Evolutionary conservation across 2,113 vertebrate species (phyloP).

Genomic region (Heterocephalus glaber): DNA sequence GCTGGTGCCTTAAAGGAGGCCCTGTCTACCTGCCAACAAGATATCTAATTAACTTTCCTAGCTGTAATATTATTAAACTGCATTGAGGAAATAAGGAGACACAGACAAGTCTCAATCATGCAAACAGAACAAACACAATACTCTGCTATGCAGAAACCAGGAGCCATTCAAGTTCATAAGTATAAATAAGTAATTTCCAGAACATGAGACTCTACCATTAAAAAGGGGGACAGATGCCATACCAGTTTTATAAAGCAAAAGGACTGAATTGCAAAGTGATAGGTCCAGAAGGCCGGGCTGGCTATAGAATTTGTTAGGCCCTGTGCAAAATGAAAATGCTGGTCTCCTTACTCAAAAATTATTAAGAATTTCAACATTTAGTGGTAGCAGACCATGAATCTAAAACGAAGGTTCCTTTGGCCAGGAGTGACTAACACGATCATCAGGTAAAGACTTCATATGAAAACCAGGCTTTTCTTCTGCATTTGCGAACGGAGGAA

Average conservation of each 20-base stretch:
- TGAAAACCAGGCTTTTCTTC: constrained; percentile 4
- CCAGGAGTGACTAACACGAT: background rate
- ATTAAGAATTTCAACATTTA: background rate
- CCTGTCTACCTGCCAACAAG: no score
- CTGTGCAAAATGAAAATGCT: background rate
- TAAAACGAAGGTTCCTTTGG: background rate
- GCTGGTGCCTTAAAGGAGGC: no score
- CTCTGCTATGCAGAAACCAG: background rate
- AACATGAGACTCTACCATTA: background rate
- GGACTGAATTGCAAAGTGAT: background rate
- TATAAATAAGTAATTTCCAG: background rate
- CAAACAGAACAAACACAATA: background rate
- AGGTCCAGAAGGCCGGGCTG: no score
- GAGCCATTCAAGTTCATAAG: background rate
- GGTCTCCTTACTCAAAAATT: background rate
- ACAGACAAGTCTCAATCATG: background rate
- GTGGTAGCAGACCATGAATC: background rate
- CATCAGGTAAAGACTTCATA: background rate
- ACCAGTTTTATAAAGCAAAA: background rate
- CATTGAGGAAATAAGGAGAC: background rate
- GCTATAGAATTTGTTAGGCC: background rate
- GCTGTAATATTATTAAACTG: background rate
- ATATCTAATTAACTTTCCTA: no score
- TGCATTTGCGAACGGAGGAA: background rate
- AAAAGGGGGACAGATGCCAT: background rate